Conservation (phyloP, 2,888 invertebrate species). For the Chloroclystis v-ata region DNA sequence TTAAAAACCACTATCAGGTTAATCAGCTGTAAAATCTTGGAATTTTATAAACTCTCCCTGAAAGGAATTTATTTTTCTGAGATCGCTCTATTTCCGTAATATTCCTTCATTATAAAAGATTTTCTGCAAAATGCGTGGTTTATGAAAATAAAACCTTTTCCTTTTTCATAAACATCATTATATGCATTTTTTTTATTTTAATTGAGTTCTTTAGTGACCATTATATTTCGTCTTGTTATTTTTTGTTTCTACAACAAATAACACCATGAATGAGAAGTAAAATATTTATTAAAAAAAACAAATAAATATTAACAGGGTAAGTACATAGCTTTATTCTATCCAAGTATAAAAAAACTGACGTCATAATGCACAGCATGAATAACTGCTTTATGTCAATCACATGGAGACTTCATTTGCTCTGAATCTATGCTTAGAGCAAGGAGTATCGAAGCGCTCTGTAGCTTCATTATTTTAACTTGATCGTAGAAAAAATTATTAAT, state of each 20-base stretch:
- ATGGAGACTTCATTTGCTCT: slow-evolving; percentile 39
- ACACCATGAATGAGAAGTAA: slow-evolving; percentile 8
- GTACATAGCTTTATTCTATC: slow-evolving; percentile 64
- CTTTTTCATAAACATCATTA: too few relatives aligned
- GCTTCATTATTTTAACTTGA: slow-evolving; percentile 1
- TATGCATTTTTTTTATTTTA: too few relatives aligned
- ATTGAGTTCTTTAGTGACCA: too few relatives aligned
- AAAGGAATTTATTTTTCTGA: too few relatives aligned
- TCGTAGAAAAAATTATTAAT: not conserved
- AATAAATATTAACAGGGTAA: slow-evolving; percentile 59
- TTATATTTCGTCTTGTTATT: too few relatives aligned
- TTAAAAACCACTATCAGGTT: too few relatives aligned
- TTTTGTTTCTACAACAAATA: not conserved
- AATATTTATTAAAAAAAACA: slow-evolving; percentile 32
- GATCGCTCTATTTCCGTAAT: too few relatives aligned
- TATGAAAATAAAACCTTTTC: too few relatives aligned
- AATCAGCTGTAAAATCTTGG: too few relatives aligned
- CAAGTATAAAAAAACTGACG: slow-evolving; percentile 62
- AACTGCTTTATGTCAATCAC: slow-evolving; percentile 56
- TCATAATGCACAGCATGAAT: slow-evolving; percentile 60
- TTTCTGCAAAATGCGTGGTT: too few relatives aligned
- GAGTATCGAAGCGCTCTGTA: slow-evolving; percentile 26
- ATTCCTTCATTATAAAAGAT: too few relatives aligned
- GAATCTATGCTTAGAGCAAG: slow-evolving; percentile 39
- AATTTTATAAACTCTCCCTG: too few relatives aligned